Base-by-base conservation (phyloP, 2,797 vertebrate species). In the Coregonus ussuriensis region DNA sequence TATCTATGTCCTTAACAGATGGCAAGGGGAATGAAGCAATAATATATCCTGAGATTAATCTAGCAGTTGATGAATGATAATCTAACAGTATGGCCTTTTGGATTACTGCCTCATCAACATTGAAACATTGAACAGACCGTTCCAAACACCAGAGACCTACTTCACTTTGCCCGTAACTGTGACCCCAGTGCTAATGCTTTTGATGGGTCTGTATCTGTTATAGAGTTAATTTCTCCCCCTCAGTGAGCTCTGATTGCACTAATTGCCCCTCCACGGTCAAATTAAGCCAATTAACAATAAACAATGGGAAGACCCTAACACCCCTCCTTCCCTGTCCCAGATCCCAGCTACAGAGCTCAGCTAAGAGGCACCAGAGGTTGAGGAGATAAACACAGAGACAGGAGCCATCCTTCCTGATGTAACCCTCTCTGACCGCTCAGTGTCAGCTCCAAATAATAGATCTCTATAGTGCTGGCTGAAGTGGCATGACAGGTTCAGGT, bases 221-320 rank as follows among this genome's bases (percentile, higher is more conserved):
- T 29, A 31, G 11, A 65, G 25, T 13, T 31, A 1, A 13, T 13
- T 13, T 47, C 41, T 47, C 41, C 41, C 41, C 41, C 25, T 3
- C 29, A 31, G 14, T 67, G 72, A 68, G 29, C 41, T 63, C 54
- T 41, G n/a, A 74, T 18, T 74, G 37, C 59, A 68, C 71, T 74
- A 67, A 74, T 29, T 74, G 68, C 71, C 72, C 66, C 77, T 52
- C 31, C 31, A 33, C 31, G 31, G 31, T 33, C 31, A 33, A 33
- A 33, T 33, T 33, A 33, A 33, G 2, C 31, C 31, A 33, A 33
- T 33, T 33, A 33, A 33, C 31, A 33, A 33, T 33, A 33, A 33
- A 33, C 31, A 33, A 33, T 13, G n/a, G 52, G 31, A 76, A 51
- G 16, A 18, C 72, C 47, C 41, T 21, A n/a, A n/a, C 13, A 69